These are phyloP conservation scores for Sinodicranocentrus sp. DNA, from an alignment of 2,888 invertebrate genomes.

Conservation along the genomic window DNA sequence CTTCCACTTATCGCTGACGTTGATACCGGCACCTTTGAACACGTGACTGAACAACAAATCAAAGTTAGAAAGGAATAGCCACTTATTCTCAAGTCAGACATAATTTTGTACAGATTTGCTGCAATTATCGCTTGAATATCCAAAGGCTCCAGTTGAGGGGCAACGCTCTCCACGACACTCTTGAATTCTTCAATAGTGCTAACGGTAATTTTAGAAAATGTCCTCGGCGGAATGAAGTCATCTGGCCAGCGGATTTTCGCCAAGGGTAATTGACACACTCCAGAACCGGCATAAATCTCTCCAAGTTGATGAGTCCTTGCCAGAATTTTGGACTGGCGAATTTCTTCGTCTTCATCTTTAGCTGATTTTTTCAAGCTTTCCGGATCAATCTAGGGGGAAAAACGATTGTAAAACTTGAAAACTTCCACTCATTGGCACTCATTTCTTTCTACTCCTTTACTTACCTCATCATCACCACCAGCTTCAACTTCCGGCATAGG, in stretches of 20 bases:
- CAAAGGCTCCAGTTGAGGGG: conserved; percentile 70
- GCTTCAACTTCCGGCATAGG: conserved; percentile 53
- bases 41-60: conserved; percentile 55
- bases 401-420: too few species aligned
- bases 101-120: conserved; percentile 64
- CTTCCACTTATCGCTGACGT: conserved; percentile 69
- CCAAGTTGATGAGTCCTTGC: conserved; percentile 73
- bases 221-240: conserved; percentile 54
- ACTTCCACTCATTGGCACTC: too few species aligned
- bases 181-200: conserved; percentile 73
- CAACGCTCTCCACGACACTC: conserved; percentile 66
- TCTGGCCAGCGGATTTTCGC: conserved; percentile 67
- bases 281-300: conserved; percentile 71
- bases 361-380: conserved; percentile 46
- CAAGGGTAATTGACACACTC: conserved; percentile 71
- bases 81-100: too few species aligned
- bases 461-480: conserved; percentile 50
- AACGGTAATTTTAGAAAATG: conserved; percentile 71
- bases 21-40: conserved; percentile 69
- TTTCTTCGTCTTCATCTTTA: conserved; percentile 65
- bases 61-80: too few species aligned
- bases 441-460: too few species aligned
- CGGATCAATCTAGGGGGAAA: background rate
- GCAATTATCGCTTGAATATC: conserved; percentile 70
- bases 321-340: conserved; percentile 62